Percentiles rank a stretch among this genome's conserved stretches.
phyloP scores from a whole-genome alignment of 2,888 invertebrate species.

The Macropis europaea region DNA sequence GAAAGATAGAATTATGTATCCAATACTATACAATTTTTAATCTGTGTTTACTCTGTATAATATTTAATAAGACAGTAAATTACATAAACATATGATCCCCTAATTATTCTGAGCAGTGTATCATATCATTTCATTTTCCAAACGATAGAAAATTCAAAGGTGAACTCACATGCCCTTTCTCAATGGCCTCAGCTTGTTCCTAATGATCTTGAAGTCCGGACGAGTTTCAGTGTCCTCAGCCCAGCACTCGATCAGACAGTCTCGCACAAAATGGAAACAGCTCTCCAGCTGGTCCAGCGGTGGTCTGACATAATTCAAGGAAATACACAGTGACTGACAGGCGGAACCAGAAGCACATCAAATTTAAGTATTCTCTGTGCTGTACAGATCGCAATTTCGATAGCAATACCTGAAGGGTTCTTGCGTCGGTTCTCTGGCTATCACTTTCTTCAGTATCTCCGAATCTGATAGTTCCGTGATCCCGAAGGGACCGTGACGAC shows the following conservation, averaged over 20 bases:
- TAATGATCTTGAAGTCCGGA: conserved; percentile 92
- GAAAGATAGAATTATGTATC: too few species aligned
- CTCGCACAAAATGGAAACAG: conserved; percentile 92
- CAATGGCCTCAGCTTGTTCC: conserved; percentile 89
- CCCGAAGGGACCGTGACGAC: conserved; percentile 92
- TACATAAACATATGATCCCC: too few species aligned
- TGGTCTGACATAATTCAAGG: conserved; percentile 82
- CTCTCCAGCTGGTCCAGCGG: conserved; percentile 89
- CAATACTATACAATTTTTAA: too few species aligned
- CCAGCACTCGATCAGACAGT: conserved; percentile 94
- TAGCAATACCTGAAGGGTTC: conserved; percentile 83
- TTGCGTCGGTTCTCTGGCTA: conserved; percentile 80
- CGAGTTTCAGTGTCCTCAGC: conserved; percentile 88
- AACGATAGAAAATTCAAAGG: background rate
- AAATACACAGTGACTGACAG: conserved; percentile 36
- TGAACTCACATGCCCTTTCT: conserved; percentile 94
- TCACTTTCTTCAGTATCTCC: conserved; percentile 85
- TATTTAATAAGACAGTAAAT: too few species aligned
- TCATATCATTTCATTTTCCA: background rate
- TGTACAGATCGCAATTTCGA: conserved; percentile 5
- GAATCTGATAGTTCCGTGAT: conserved; percentile 84
- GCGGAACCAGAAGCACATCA: conserved; percentile 19
- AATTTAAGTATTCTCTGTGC: background rate
- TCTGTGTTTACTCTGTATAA: too few species aligned
- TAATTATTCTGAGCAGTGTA: too few species aligned